Conservation (phyloP, 2,113 vertebrate genomes). For the Caranx melampygus region DNA sequence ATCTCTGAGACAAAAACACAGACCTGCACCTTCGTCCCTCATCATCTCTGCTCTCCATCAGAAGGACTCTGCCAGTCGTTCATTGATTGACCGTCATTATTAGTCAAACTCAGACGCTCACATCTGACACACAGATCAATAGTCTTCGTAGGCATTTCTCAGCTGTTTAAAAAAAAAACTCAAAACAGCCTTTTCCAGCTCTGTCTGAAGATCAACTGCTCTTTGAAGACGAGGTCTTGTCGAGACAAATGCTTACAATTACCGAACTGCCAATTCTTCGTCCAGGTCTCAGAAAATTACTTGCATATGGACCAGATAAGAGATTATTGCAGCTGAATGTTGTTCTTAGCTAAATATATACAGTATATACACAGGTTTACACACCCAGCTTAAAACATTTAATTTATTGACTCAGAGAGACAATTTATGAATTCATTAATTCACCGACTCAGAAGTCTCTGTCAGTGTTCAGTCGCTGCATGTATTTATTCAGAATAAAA, state of each 20-base stretch:
- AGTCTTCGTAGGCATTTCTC: conserved; percentile 62
- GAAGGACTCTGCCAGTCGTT: conserved; percentile 39
- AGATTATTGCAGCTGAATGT: not conserved
- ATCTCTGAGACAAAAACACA: conserved; percentile 18
- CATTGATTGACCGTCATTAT: conserved; percentile 74
- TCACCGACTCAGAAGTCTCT: not conserved
- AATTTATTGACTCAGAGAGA: not conserved
- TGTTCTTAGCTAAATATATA: not conserved
- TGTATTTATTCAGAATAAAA: conserved; percentile 6
- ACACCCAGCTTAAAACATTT: not conserved
- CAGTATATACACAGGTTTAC: not conserved
- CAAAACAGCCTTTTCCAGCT: conserved; percentile 34
- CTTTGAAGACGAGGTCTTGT: conserved; percentile 50
- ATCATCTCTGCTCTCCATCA: conserved; percentile 47
- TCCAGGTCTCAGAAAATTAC: not conserved
- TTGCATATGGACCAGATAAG: not conserved
- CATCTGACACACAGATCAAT: conserved; percentile 70
- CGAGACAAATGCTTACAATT: conserved; percentile 32
- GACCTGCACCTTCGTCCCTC: conserved; percentile 10
- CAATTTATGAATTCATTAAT: not conserved
- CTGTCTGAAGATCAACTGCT: conserved; percentile 39
- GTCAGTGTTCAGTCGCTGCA: not conserved
- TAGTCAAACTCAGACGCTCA: conserved; percentile 61
- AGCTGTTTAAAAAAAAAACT: conserved; percentile 59
- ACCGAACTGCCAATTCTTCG: conserved; percentile 4